Conservation (phyloP, 1,140 invertebrate species). For the Lordiphosa collinella region DNA sequence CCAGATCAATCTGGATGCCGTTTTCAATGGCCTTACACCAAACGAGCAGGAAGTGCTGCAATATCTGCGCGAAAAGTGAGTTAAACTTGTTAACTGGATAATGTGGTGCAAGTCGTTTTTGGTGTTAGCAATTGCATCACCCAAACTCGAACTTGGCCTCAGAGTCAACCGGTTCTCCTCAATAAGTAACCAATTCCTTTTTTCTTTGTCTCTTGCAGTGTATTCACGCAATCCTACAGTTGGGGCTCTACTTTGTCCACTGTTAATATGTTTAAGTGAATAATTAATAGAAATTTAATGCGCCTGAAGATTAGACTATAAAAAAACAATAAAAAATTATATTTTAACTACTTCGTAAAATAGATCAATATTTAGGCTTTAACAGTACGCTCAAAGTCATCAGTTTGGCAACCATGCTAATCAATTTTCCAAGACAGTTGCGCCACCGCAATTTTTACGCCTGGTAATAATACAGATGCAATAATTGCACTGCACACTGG, state of each 20-base stretch:
- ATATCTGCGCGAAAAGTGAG: constrained; percentile 84
- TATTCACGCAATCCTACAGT: constrained; percentile 72
- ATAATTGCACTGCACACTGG: too few relatives aligned
- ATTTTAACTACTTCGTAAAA: too few relatives aligned
- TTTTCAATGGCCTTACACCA: constrained; percentile 83
- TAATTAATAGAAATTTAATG: not conserved
- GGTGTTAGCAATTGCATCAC: constrained; percentile 63
- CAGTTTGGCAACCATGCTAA: too few relatives aligned
- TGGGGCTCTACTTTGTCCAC: constrained; percentile 69
- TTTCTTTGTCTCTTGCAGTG: constrained; percentile 35
- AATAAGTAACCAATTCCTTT: constrained; percentile 1
- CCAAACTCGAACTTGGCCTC: constrained; percentile 60
- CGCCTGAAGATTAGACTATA: not conserved
- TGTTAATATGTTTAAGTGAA: constrained; percentile 30
- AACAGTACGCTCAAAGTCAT: too few relatives aligned
- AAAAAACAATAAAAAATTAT: too few relatives aligned
- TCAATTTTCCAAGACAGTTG: too few relatives aligned
- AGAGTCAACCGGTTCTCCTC: not conserved
- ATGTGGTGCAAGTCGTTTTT: constrained; percentile 41
- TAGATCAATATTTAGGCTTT: too few relatives aligned
- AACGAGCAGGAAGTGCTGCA: constrained; percentile 83
- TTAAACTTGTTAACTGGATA: constrained; percentile 53
- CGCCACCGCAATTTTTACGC: too few relatives aligned
- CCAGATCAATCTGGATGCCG: constrained; percentile 83
- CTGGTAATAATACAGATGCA: too few relatives aligned